Evolutionary conservation across 2,113 vertebrate species (phyloP), one percentile per base, ranked within the genome.

Genomic region (Henicopernis longicauda): DNA sequence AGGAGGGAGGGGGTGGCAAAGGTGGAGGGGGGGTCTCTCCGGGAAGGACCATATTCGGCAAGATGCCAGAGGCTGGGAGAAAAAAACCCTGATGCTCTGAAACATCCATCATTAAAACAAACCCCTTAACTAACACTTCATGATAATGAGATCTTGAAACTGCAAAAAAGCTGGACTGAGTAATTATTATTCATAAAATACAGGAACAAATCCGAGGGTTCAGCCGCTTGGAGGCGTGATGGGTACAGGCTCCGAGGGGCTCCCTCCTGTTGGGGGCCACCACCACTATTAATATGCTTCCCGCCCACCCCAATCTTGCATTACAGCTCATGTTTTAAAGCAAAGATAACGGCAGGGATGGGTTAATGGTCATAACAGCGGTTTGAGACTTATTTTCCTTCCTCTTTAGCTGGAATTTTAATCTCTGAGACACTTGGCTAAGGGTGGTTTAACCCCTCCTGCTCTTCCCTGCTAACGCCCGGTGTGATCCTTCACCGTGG

Each of bases 141-240:
- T 59, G 80, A 97, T 94, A 97, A 97, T 96, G 94, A 95, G 94
- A 96, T 17, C 93, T 93, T 76, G 61, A 92, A 98, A 97, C 94
- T 73, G 85, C 55, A 65, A 95, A 69, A 27, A 42, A 81, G 86
- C 85, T 79, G 54, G 76, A 69, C 67, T 62, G 96, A 47, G 66
- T 85, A 44, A 52, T 93, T 79, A 52, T 76, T 74, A 42, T 90
- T 78, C 90, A n/a, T 84, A 59, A 96, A 95, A 96, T 73, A 61
- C 80, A 81, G 90, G 80, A 95, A 83, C 78, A 93, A 94, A 95
- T 89, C 94, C 92, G 86, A 90, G 89, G 62, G 90, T 71, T 91
- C 80, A 73, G 89, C 95, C 57, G n/a, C 81, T 58, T 79, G 92
- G 91, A 95, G 79, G 61, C 4, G 19, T 11, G 42, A 76, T 50